Percentiles rank a stretch among this genome's conserved stretches.
phyloP scores from a whole-genome alignment of 2,888 invertebrate genomes.

The Hybos culiciformis region DNA sequence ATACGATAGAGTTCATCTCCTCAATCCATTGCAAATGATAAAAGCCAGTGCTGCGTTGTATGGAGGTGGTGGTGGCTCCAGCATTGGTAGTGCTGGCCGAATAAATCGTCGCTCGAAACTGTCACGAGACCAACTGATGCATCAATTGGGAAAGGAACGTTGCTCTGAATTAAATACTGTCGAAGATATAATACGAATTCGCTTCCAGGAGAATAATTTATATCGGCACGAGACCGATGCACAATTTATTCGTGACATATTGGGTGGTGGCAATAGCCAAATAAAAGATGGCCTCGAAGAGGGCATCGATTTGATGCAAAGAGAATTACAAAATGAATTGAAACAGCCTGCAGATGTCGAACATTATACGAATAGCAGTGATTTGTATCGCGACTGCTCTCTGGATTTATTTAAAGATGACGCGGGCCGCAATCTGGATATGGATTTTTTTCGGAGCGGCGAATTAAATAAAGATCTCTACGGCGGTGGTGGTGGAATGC shows the following conservation, averaged over 20 bases:
- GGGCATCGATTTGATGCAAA: constrained; percentile 44
- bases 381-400: constrained; percentile 6
- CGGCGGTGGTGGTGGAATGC: no score
- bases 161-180: background rate
- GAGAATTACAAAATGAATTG: constrained; percentile 21
- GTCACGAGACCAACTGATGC: background rate
- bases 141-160: background rate
- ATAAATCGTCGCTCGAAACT: background rate
- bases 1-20: background rate
- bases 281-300: constrained; percentile 54
- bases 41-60: no score
- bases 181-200: no score
- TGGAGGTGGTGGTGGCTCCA: background rate
- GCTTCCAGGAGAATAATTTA: background rate
- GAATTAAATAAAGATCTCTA: constrained; percentile 19
- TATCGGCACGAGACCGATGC: constrained; percentile 4
- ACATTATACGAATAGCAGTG: constrained; percentile 4
- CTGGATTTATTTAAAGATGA: background rate
- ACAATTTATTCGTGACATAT: constrained; percentile 44
- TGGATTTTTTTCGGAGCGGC: constrained; percentile 23
- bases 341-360: constrained; percentile 27
- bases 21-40: background rate
- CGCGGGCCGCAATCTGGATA: constrained; percentile 9
- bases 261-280: constrained; percentile 45
- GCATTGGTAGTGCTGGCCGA: background rate